A percentile compares a stretch with the other conserved stretches of the same genome.
phyloP scores from a whole-genome alignment of 35 echinoderm and acorn worm genomes.

The Eucidaris tribuloides region DNA sequence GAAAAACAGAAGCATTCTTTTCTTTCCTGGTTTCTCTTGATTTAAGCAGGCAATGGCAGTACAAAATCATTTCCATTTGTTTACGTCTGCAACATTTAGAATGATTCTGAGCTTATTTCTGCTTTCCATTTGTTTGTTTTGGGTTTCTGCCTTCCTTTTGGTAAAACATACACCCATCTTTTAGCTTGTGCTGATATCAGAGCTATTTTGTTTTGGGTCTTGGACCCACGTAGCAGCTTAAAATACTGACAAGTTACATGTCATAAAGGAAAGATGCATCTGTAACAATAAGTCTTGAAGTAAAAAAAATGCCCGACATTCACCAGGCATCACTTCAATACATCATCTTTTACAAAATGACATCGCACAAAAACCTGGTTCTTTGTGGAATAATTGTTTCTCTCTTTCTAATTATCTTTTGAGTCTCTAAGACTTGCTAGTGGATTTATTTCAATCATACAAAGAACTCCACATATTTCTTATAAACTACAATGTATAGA shows the following conservation, averaged over 20 bases:
- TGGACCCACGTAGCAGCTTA: slow-evolving; percentile 2
- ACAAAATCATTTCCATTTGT: too few relatives aligned
- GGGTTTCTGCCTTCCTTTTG: too few relatives aligned
- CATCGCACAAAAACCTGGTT: not conserved
- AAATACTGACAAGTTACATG: not conserved
- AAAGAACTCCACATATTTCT: not conserved
- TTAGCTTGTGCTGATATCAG: not conserved
- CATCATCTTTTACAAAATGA: not conserved
- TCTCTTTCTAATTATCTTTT: not conserved
- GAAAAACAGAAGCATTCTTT: too few relatives aligned
- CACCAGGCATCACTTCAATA: not conserved
- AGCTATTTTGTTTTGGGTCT: slow-evolving; percentile 16
- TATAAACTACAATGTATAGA: not conserved
- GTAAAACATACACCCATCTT: too few relatives aligned
- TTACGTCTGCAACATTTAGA: too few relatives aligned
- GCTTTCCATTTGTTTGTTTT: too few relatives aligned
- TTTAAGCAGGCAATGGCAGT: too few relatives aligned
- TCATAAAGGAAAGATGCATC: not conserved
- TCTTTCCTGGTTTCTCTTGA: too few relatives aligned
- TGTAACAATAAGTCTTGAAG: not conserved
- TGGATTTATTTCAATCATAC: too few relatives aligned
- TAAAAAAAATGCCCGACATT: not conserved
- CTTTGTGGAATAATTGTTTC: not conserved
- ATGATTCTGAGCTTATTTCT: too few relatives aligned
- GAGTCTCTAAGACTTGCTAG: not conserved